Percentiles rank a stretch among this genome's conserved stretches.
Evolutionary conservation across 2,888 invertebrate genomes (phyloP).

Genomic region (Agrochola litura): DNA sequence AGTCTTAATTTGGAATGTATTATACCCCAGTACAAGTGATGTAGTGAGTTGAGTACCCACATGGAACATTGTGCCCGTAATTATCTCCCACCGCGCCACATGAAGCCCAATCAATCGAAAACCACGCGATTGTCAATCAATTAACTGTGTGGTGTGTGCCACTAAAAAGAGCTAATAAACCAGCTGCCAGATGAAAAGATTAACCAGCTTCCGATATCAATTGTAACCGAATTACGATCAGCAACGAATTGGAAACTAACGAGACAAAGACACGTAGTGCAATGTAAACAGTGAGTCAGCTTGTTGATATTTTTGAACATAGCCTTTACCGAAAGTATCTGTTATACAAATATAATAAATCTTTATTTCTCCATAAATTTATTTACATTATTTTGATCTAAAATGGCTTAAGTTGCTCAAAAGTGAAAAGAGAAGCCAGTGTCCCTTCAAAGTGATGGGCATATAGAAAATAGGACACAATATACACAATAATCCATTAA

Average conservation of each 20-base stretch:
- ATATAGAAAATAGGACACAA: too few relatives aligned
- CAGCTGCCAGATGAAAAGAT: constrained; percentile 64
- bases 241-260: constrained; percentile 68
- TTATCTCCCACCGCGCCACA: constrained; percentile 36
- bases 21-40: not conserved
- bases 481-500: too few relatives aligned
- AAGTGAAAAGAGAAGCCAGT: too few relatives aligned
- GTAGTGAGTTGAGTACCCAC: constrained; percentile 16
- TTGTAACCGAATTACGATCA: constrained; percentile 62
- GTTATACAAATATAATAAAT: too few relatives aligned
- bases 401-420: too few relatives aligned
- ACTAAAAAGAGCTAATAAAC: constrained; percentile 59
- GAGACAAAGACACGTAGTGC: constrained; percentile 50
- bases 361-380: too few relatives aligned
- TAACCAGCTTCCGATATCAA: constrained; percentile 57
- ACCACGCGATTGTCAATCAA: constrained; percentile 65
- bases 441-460: too few relatives aligned
- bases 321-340: not conserved
- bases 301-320: not conserved
- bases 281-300: constrained; percentile 35
- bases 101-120: constrained; percentile 61
- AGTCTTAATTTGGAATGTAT: not conserved
- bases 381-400: too few relatives aligned
- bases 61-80: constrained; percentile 21
- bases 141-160: constrained; percentile 47